phyloP scores from a whole-genome alignment of 2,888 invertebrate genomes.

The Ennomos fuscantarius region DNA sequence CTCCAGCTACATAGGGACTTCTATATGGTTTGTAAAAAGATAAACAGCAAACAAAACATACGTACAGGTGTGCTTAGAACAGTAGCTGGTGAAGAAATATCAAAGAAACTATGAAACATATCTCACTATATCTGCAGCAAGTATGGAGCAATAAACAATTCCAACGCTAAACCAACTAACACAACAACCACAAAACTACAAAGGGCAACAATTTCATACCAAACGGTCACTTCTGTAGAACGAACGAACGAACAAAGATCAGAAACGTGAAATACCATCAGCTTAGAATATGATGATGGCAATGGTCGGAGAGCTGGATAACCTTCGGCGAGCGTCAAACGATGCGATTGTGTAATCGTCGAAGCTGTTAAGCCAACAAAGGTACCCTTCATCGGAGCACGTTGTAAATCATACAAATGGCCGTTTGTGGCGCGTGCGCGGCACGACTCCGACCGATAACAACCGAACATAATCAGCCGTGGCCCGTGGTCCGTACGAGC shows the following conservation, averaged over 20 bases:
- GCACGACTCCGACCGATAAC: constrained; percentile 60
- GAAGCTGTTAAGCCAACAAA: constrained; percentile 73
- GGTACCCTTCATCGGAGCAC: constrained; percentile 67
- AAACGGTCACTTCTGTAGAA: constrained; percentile 41
- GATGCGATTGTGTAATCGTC: constrained; percentile 70
- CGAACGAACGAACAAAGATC: constrained; percentile 53
- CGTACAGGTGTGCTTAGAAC: no score
- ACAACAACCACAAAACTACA: constrained; percentile 30
- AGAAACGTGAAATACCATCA: constrained; percentile 70
- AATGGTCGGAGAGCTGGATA: constrained; percentile 55
- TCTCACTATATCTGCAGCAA: constrained; percentile 2
- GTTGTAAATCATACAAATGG: constrained; percentile 76
- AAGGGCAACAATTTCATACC: constrained; percentile 43
- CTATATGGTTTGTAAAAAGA: no score
- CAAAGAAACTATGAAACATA: constrained; percentile 5
- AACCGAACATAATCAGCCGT: constrained; percentile 49
- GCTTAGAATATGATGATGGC: constrained; percentile 35
- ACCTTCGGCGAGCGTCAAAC: constrained; percentile 70
- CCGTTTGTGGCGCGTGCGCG: constrained; percentile 78
- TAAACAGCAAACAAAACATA: no score
- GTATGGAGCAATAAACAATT: constrained; percentile 30
- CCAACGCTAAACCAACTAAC: constrained; percentile 22
- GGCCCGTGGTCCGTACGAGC: constrained; percentile 25
- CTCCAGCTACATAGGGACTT: background rate
- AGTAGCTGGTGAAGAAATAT: background rate